Evolutionary conservation across 2,888 invertebrate genomes (phyloP), one percentile per base, ranked within the genome.

Genomic region (Sisyra nigra): DNA sequence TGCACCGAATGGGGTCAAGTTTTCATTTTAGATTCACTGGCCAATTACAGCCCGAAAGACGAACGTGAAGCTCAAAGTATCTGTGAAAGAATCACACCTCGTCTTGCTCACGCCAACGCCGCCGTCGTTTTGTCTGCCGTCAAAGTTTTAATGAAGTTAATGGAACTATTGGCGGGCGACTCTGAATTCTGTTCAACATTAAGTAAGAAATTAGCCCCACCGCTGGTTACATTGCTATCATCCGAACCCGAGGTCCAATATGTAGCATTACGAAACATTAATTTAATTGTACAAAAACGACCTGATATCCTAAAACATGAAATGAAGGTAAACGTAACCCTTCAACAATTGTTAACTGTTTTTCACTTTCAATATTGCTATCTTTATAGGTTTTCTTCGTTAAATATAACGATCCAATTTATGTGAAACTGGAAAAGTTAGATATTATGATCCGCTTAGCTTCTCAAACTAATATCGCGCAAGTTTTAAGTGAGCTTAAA

Each of bases 1-100:
- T 98, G 98, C 62, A 97, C 97, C 2, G 98, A 99, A 63, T 93
- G 93, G 93, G 93, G 92, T 0, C 96, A 97, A 64, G 94, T 97
- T 45, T 98, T 98, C 66, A 98, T 98, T 52, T 68, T 98, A 53
- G 98, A 98, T 65, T 92, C 96, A 0, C 67, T 98, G 47, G 91
- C 96, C 14, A 97, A 96, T 70, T 98, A 97, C 66, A 82, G 82
- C 38, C 97, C 98, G 1, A 80, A 91, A 52, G 97, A 98, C 66
- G 91, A 97, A 52, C 75, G 96, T 37, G 97, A 98, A 62, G 97
- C 97, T 2, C 97, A 98, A 65, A 96, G 93, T 51, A 93, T 97
- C 53, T 94, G 94, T 61, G 96, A 97, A 69, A 71, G 97, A 44
- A 96, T 98, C 53, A 94, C 96, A 2, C 97, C 97, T 2, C 72